phyloP scores from a whole-genome alignment of 2,797 vertebrate species.

The Hemibagrus guttatus region DNA sequence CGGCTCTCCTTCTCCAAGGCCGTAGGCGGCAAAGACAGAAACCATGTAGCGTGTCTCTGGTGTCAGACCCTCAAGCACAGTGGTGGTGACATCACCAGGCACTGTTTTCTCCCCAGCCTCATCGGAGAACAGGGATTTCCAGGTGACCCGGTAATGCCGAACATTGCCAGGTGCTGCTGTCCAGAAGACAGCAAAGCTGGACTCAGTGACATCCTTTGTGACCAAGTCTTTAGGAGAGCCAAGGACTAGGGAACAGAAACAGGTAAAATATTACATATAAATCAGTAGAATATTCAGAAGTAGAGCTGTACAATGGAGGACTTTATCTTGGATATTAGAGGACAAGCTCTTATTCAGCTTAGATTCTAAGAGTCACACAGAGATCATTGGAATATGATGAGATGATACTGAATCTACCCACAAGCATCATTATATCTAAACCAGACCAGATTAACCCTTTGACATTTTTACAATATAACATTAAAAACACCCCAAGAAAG shows the following conservation, averaged over 20 bases:
- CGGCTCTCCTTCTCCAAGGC: slow-evolving; percentile 86
- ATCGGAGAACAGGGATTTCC: slow-evolving; percentile 89
- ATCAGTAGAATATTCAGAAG: not conserved
- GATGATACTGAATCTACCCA: not conserved
- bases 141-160: slow-evolving; percentile 83
- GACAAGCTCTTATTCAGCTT: not conserved
- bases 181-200: slow-evolving; percentile 87
- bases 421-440: slow-evolving; percentile 60
- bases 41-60: slow-evolving; percentile 94
- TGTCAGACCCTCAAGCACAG: slow-evolving; percentile 86
- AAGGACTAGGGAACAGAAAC: slow-evolving; percentile 74
- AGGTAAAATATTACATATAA: not conserved
- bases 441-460: slow-evolving; percentile 59
- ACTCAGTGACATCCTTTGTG: slow-evolving; percentile 91
- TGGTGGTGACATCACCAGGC: slow-evolving; percentile 79
- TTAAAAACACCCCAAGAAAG: slow-evolving; percentile 66
- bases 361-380: not conserved
- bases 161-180: slow-evolving; percentile 90
- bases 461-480: not conserved
- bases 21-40: slow-evolving; percentile 88
- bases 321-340: not conserved
- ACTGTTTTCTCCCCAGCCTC: slow-evolving; percentile 85
- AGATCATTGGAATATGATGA: not conserved
- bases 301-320: not conserved
- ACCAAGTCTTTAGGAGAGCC: slow-evolving; percentile 89